Percentiles rank a stretch among this genome's conserved stretches.
phyloP scores from a whole-genome alignment of 2,113 vertebrate species.

The Agelaius phoeniceus region DNA sequence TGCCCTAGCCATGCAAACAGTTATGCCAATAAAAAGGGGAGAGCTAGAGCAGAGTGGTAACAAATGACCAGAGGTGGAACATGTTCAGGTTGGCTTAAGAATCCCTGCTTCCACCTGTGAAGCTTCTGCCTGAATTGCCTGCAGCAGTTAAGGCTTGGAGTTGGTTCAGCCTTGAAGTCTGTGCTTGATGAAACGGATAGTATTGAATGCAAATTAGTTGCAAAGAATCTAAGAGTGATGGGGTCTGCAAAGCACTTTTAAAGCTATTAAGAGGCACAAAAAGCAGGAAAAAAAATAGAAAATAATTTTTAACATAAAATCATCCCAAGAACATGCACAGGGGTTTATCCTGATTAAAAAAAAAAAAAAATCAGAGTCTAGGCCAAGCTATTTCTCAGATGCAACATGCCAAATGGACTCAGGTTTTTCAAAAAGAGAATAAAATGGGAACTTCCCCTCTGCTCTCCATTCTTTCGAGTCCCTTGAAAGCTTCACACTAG shows the following conservation, averaged over 20 bases:
- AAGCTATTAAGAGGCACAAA: background rate
- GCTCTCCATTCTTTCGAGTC: background rate
- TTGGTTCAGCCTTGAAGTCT: constrained; percentile 35
- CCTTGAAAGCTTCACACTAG: constrained; percentile 24
- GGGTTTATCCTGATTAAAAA: background rate
- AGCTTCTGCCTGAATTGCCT: background rate
- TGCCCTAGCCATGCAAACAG: background rate
- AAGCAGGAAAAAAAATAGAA: background rate
- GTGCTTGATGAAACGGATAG: background rate
- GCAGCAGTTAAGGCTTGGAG: constrained; percentile 9
- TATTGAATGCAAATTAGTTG: constrained; percentile 40
- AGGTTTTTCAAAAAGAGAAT: background rate
- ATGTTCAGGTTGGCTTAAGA: background rate
- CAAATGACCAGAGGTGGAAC: background rate
- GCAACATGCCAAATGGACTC: background rate
- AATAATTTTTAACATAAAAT: constrained; percentile 9
- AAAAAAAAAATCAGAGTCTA: background rate
- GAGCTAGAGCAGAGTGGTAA: background rate
- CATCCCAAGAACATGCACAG: background rate
- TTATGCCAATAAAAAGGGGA: background rate
- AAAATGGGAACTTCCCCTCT: background rate
- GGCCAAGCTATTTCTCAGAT: background rate
- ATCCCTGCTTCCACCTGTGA: background rate
- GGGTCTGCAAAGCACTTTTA: constrained; percentile 4
- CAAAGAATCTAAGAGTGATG: constrained; percentile 3